Evolutionary conservation across 2,888 invertebrate species (phyloP).

Genomic region (Griposia aprilina): DNA sequence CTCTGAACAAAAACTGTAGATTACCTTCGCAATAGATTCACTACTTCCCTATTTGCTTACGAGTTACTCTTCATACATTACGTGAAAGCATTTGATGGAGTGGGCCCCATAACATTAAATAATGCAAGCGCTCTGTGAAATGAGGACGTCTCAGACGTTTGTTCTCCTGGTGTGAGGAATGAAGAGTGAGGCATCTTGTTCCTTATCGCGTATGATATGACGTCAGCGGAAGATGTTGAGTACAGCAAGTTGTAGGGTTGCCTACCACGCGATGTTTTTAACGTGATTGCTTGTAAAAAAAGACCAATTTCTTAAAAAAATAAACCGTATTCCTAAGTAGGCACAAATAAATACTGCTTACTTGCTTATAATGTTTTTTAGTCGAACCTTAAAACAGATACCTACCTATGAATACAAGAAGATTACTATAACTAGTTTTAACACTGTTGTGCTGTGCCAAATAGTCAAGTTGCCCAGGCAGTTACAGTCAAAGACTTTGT

Average conservation of each 20-base stretch:
- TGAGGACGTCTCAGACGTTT: slow-evolving; percentile 77
- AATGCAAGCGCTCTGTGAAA: slow-evolving; percentile 80
- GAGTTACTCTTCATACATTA: slow-evolving; percentile 35
- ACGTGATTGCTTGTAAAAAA: too few species aligned
- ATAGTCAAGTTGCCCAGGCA: neutral
- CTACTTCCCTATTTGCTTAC: slow-evolving; percentile 35
- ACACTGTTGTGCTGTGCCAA: neutral
- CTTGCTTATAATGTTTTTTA: neutral
- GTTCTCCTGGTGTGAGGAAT: slow-evolving; percentile 78
- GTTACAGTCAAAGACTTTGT: too few species aligned
- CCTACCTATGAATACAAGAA: neutral
- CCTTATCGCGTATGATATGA: slow-evolving; percentile 68
- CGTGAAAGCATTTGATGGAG: slow-evolving; percentile 55
- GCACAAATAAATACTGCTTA: neutral
- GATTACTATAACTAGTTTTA: neutral
- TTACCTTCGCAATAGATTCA: slow-evolving; percentile 16
- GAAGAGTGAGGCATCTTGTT: slow-evolving; percentile 80
- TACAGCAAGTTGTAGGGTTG: slow-evolving; percentile 38
- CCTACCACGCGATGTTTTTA: neutral
- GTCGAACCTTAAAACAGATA: neutral
- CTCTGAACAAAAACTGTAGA: slow-evolving; percentile 8
- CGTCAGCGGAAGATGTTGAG: slow-evolving; percentile 50
- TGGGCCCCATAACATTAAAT: slow-evolving; percentile 74
- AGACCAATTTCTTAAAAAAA: neutral
- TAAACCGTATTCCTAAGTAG: neutral